Conservation (phyloP, 2,113 vertebrate species). For the Cepphus grylle region DNA sequence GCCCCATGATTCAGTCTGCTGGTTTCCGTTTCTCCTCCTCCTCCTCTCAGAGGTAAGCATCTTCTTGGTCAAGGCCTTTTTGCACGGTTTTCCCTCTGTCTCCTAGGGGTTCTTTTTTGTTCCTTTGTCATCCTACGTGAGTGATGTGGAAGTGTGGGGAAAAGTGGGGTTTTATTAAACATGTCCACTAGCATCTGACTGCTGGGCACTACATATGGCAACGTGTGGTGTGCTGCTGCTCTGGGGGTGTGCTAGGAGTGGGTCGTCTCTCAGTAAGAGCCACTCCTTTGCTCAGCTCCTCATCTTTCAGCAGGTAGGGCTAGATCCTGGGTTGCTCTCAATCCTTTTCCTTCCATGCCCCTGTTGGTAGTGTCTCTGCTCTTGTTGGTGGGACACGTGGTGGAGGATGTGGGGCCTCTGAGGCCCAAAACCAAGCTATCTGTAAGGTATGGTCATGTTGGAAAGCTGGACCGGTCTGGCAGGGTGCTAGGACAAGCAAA, state of each 20-base stretch:
- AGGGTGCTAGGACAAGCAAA: not conserved
- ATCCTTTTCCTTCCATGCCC: accelerated
- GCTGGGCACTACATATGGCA: accelerated
- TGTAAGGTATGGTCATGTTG: not conserved
- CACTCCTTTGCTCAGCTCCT: not conserved
- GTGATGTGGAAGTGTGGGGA: not conserved
- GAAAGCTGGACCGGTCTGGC: not conserved
- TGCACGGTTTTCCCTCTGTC: not conserved
- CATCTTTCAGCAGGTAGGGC: not conserved
- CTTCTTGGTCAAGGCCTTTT: not conserved
- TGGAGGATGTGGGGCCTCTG: not conserved
- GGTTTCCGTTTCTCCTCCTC: not conserved
- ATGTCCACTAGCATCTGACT: not conserved
- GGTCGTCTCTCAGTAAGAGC: not conserved
- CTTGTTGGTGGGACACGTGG: accelerated
- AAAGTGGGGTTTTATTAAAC: not conserved
- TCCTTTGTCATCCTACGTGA: not conserved
- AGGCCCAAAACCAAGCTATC: no score
- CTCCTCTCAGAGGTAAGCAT: not conserved
- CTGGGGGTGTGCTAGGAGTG: not conserved
- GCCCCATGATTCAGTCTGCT: not conserved
- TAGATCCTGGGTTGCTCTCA: not conserved
- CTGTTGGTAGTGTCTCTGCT: accelerated
- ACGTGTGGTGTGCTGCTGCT: not conserved
- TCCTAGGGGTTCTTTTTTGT: not conserved